These are phyloP conservation scores for Chrysogorgia sp. DNA, from an alignment of 92 coral and sea anemone genomes.

Conservation along the genomic window DNA sequence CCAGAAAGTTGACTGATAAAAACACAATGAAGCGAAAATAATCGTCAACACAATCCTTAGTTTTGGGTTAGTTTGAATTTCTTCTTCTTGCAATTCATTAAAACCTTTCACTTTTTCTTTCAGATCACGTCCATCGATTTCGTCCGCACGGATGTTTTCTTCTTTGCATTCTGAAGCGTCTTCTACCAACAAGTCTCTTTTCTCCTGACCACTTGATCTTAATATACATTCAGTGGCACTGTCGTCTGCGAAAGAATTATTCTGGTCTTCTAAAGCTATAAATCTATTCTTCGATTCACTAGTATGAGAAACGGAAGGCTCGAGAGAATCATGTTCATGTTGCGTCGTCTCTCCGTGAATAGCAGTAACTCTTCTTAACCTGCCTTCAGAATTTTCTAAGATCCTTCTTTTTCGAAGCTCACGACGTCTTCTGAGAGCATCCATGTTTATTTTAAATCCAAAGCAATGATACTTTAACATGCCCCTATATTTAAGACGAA, in stretches of 20 bases:
- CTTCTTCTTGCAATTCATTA: neutral
- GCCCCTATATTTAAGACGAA: too few species aligned
- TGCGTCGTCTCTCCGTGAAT: neutral
- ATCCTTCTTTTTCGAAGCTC: conserved; percentile 49
- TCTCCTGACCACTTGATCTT: neutral
- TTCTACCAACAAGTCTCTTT: neutral
- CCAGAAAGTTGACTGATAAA: neutral
- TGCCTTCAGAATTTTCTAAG: conserved; percentile 35
- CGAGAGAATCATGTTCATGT: neutral
- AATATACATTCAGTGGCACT: too few species aligned
- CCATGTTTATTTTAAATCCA: too few species aligned
- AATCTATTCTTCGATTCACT: neutral
- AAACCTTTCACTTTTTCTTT: neutral
- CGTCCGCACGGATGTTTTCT: neutral
- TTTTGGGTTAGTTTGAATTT: neutral
- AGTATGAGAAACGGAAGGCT: neutral
- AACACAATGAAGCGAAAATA: neutral
- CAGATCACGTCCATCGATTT: neutral
- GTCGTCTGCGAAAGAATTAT: too few species aligned
- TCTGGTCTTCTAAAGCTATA: neutral
- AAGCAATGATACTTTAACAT: too few species aligned
- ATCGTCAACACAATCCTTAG: neutral
- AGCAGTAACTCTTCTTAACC: conserved; percentile 23
- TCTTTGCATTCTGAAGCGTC: neutral
- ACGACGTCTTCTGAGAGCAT: conserved; percentile 41